A percentile compares a stretch with the other conserved stretches of the same genome.
phyloP scores from a whole-genome alignment of 2,113 vertebrate genomes.

The Pterocles orientalis region DNA sequence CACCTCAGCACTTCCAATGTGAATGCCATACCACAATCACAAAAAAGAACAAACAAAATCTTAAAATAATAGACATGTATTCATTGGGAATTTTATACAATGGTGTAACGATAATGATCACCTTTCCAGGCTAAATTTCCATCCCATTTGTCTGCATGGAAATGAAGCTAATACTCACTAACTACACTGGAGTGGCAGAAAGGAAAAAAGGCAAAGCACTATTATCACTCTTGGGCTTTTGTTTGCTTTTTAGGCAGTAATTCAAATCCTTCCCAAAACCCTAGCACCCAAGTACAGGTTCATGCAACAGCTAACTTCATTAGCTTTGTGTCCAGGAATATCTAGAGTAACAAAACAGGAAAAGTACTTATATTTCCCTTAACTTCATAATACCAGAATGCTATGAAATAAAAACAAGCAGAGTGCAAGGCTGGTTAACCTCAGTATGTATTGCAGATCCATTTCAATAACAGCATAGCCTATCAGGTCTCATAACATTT shows the following conservation, averaged over 20 bases:
- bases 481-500: conserved; percentile 16
- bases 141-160: background rate
- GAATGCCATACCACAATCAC: background rate
- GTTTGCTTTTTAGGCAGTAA: background rate
- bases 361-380: background rate
- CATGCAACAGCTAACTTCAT: background rate
- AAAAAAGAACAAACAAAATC: background rate
- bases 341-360: background rate
- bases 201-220: background rate
- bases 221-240: background rate
- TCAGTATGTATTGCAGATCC: background rate
- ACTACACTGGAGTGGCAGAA: background rate
- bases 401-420: background rate
- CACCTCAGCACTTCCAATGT: background rate
- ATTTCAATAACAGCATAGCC: background rate
- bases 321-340: background rate
- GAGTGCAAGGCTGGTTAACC: background rate
- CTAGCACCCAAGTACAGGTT: background rate
- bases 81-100: background rate
- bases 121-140: background rate
- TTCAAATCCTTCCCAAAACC: background rate
- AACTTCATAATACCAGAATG: background rate
- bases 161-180: background rate
- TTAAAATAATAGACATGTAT: background rate
- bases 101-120: background rate